Percentiles rank a stretch among this genome's conserved stretches.
Conservation (phyloP, 2,888 invertebrate species). For the Acanthococcus lagerstroemiae region DNA sequence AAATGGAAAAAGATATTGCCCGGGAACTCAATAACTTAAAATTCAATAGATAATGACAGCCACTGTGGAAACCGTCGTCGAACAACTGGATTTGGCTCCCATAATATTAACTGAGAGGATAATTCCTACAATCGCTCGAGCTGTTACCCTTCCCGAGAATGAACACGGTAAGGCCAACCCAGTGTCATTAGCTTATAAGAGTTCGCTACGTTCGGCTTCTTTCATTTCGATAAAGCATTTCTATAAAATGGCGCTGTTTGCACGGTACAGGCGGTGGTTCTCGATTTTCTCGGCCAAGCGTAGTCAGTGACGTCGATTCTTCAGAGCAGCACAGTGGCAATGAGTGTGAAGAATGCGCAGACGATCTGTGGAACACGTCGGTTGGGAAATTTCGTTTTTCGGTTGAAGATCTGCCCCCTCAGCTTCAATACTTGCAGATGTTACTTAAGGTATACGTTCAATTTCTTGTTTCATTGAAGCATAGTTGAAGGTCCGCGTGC, state of each 20-base stretch:
- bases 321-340: slow-evolving; percentile 12
- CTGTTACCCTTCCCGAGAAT: slow-evolving; percentile 77
- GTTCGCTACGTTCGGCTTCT: no score
- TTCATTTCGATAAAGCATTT: no score
- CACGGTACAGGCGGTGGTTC: not conserved
- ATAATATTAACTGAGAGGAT: slow-evolving; percentile 62
- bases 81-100: slow-evolving; percentile 78
- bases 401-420: slow-evolving; percentile 79
- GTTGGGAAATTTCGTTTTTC: slow-evolving; percentile 86
- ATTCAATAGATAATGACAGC: slow-evolving; percentile 75
- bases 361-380: slow-evolving; percentile 85
- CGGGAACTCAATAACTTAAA: not conserved
- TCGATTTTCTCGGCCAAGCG: slow-evolving; percentile 18
- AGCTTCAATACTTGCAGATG: slow-evolving; percentile 55
- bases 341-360: slow-evolving; percentile 43
- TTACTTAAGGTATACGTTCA: slow-evolving; percentile 9
- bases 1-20: not conserved
- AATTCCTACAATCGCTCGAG: slow-evolving; percentile 70
- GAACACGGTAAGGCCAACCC: slow-evolving; percentile 1
- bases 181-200: no score
- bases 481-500: not conserved
- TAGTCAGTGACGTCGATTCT: slow-evolving; percentile 20
- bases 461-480: not conserved
- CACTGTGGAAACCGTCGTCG: slow-evolving; percentile 87
- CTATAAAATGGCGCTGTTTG: no score